These are phyloP conservation scores for Meganola albula DNA, from an alignment of 2,888 invertebrate species.

Conservation along the genomic window DNA sequence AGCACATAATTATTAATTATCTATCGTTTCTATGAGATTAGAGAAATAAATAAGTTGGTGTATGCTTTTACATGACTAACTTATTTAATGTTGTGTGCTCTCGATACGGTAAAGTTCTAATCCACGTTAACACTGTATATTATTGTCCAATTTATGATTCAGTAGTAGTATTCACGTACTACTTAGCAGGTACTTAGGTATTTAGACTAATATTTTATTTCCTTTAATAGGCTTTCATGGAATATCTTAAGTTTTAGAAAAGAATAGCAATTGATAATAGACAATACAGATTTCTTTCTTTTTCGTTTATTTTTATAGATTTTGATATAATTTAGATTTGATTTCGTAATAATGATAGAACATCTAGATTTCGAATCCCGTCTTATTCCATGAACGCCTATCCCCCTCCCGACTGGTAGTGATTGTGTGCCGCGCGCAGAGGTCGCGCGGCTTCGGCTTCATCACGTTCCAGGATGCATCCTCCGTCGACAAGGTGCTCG, in stretches of 20 bases:
- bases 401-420: conserved; percentile 4
- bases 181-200: not conserved
- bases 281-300: too few relatives aligned
- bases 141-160: not conserved
- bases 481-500: conserved; percentile 93
- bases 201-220: not conserved
- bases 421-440: conserved; percentile 79
- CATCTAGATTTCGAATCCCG: too few relatives aligned
- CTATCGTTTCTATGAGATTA: too few relatives aligned
- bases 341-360: too few relatives aligned
- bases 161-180: not conserved
- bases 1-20: too few relatives aligned
- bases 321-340: too few relatives aligned
- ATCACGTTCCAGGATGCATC: conserved; percentile 95
- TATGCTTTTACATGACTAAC: too few relatives aligned
- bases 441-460: conserved; percentile 96
- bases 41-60: too few relatives aligned
- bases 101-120: not conserved
- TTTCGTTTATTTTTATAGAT: too few relatives aligned
- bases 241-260: too few relatives aligned
- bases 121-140: not conserved
- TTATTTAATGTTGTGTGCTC: too few relatives aligned
- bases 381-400: conserved; percentile 7
- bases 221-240: not conserved
- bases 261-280: too few relatives aligned